These are phyloP conservation scores for Porites cylindrica DNA, from an alignment of 92 coral and sea anemone genomes.

Conservation along the genomic window DNA sequence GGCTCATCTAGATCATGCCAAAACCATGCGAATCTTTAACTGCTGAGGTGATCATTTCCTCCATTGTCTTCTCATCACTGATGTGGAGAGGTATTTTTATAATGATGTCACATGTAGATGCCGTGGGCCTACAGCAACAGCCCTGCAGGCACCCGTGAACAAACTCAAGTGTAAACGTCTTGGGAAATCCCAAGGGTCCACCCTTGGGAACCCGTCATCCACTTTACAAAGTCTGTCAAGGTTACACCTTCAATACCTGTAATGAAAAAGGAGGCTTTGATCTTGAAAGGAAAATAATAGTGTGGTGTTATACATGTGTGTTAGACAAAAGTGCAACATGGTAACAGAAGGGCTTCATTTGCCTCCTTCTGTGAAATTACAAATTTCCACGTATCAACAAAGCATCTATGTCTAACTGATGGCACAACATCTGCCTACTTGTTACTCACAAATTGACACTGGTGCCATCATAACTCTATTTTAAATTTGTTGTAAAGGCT, in stretches of 20 bases:
- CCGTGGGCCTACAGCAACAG: constrained; percentile 78
- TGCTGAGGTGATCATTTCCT: constrained; percentile 67
- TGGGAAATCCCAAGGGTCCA: constrained; percentile 68
- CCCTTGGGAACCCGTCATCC: constrained; percentile 35
- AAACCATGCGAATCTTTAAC: constrained; percentile 70
- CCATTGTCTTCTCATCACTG: constrained; percentile 66
- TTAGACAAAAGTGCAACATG: not conserved
- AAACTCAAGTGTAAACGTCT: constrained; percentile 65
- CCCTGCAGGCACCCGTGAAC: constrained; percentile 73
- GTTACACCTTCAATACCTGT: constrained; percentile 40
- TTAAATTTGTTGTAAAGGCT: not conserved
- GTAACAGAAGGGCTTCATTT: not conserved
- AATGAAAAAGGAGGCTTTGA: constrained; percentile 4
- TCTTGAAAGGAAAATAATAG: not conserved
- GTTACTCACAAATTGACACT: constrained; percentile 11
- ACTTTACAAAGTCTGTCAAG: constrained; percentile 41
- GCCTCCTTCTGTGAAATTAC: not conserved
- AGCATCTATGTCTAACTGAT: constrained; percentile 2
- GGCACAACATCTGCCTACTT: constrained; percentile 7
- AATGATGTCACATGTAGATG: constrained; percentile 75
- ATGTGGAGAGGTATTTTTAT: constrained; percentile 75
- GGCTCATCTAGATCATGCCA: constrained; percentile 36
- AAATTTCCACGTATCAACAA: not conserved
- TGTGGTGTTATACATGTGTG: not conserved
- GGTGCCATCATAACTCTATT: constrained; percentile 13